Evolutionary conservation across 2,888 invertebrate species (phyloP), one percentile per base, ranked within the genome.

Genomic region (Chrysolina americana): DNA sequence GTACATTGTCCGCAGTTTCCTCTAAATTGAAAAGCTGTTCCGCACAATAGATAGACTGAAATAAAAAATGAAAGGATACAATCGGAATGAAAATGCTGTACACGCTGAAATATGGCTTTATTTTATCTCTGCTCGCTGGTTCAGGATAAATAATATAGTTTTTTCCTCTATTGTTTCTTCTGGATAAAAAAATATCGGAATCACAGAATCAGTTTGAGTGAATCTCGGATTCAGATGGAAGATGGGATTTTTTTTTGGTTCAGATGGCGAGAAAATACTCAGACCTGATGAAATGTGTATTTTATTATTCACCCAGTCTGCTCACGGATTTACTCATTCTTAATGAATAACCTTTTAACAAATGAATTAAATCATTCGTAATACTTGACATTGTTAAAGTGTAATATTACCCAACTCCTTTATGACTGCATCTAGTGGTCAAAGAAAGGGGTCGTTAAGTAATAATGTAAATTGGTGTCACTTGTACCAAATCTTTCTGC

Each of bases 21-120:
- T 79, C 77, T 77, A 77, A 80, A 80, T 79, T 81, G 76, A 77
- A 79, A 77, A 79, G 78, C 78, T 75, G 78, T 75, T 73, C 70
- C 66, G 68, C 70, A 76, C 76, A 76, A 75, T 78, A 75, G 78
- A 71, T 73, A 69, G 70, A 75, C 73, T 70, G 75, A 78, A 79
- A 77, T 65, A 69, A 69, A 76, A 78, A 73, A 73, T 65, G 44
- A 50, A 65, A 65, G 73, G 71, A 75, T 70, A 75, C 74, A 72
- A 76, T 76, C 68, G 72, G 65, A 74, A 65, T 72, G 72, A 76
- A 77, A 78, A 78, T 70, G 70, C 71, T 69, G 62, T 23, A 23
- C 53, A 0, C 9, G 13, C 62, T 68, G 72, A 76, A 74, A 72
- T 69, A 72, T 70, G 66, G 65, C 73, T 63, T 59, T 70, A 59